Evolutionary conservation across 2,797 vertebrate species (phyloP).

Genomic region (Naso thynnoides): DNA sequence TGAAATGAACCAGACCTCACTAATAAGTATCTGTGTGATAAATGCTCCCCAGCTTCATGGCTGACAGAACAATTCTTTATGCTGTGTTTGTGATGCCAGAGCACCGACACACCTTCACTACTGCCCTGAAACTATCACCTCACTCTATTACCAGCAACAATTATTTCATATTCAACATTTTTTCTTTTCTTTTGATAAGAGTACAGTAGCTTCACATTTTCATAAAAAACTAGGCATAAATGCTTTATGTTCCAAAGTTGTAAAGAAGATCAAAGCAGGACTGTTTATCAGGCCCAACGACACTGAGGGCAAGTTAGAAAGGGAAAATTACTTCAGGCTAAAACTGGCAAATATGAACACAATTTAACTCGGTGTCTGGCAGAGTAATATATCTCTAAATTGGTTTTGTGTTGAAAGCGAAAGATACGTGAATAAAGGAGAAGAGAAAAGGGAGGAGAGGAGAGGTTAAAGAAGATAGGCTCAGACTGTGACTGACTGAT

Average conservation of each 20-base stretch:
- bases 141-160: not conserved
- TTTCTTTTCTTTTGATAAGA: constrained; percentile 1
- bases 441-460: constrained; percentile 46
- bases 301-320: constrained; percentile 6
- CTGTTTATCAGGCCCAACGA: constrained; percentile 13
- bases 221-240: not conserved
- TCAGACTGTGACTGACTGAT: constrained; percentile 68
- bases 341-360: constrained; percentile 39
- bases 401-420: constrained; percentile 65
- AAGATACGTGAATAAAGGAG: constrained; percentile 52
- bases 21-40: not conserved
- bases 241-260: constrained; percentile 6
- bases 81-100: not conserved
- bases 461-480: constrained; percentile 63
- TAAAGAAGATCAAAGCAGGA: constrained; percentile 36
- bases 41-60: not conserved
- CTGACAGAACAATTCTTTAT: not conserved
- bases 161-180: not conserved
- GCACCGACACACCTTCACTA: not conserved
- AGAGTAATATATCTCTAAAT: constrained; percentile 55
- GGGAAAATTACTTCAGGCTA: constrained; percentile 37
- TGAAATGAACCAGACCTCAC: not conserved
- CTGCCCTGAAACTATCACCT: not conserved
- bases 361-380: constrained; percentile 51
- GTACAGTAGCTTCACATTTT: not conserved